Conservation (phyloP, 2,888 invertebrate genomes). For the Hofmannophila pseudospretella region DNA sequence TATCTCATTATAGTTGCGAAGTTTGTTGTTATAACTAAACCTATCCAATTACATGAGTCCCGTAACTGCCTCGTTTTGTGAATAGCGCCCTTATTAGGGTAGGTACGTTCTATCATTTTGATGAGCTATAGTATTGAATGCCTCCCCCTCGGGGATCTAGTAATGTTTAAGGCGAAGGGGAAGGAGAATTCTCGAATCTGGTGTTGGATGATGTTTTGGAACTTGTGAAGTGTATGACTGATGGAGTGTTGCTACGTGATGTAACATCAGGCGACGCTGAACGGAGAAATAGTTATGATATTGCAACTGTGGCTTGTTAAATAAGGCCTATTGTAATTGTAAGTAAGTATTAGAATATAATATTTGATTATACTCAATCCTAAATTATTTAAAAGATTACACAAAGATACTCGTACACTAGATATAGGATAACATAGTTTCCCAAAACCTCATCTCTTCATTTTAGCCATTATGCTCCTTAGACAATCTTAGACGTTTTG, state of each 20-base stretch:
- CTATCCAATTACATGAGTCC: conserved; percentile 20
- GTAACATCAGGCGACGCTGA: conserved; percentile 16
- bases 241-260: conserved; percentile 38
- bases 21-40: conserved; percentile 13
- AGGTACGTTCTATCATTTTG: conserved; percentile 2
- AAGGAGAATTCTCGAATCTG: neutral
- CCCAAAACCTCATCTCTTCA: too few relatives aligned
- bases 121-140: neutral
- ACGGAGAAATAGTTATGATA: too few relatives aligned
- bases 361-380: too few relatives aligned
- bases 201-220: neutral
- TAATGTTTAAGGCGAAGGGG: conserved; percentile 6
- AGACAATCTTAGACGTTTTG: too few relatives aligned
- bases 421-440: too few relatives aligned
- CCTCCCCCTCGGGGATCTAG: neutral
- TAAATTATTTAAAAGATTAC: too few relatives aligned
- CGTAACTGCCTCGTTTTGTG: conserved; percentile 6
- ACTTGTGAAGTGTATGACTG: conserved; percentile 36
- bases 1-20: conserved; percentile 8
- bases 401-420: too few relatives aligned
- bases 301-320: too few relatives aligned
- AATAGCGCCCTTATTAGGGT: conserved; percentile 16
- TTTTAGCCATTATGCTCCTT: too few relatives aligned
- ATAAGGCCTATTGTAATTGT: too few relatives aligned
- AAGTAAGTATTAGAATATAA: too few relatives aligned